phyloP scores from a whole-genome alignment of 1,140 invertebrate species.

The Drosophila repletoides region DNA sequence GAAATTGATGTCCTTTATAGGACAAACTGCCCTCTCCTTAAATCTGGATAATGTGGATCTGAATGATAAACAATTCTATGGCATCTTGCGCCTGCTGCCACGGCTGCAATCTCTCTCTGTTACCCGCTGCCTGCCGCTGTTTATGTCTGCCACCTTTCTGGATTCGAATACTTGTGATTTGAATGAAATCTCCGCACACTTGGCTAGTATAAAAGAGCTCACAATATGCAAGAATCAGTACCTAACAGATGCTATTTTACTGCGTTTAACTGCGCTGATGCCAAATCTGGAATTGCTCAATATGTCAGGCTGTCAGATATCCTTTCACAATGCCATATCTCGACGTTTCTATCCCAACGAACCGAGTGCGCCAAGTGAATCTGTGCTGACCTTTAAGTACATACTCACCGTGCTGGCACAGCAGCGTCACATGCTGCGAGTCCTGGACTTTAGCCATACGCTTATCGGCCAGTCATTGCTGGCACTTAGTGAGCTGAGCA shows the following conservation, averaged over 20 bases:
- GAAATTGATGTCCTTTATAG: conserved; percentile 82
- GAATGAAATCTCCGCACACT: conserved; percentile 82
- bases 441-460: conserved; percentile 86
- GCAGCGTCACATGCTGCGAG: conserved; percentile 84
- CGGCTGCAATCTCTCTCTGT: conserved; percentile 85
- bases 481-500: conserved; percentile 83
- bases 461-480: conserved; percentile 85
- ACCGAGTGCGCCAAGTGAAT: conserved; percentile 83
- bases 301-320: conserved; percentile 86
- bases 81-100: conserved; percentile 84
- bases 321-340: conserved; percentile 87
- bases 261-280: conserved; percentile 86
- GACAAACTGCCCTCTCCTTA: conserved; percentile 79
- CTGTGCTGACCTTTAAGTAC: conserved; percentile 88
- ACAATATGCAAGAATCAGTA: conserved; percentile 87
- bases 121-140: conserved; percentile 86
- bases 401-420: conserved; percentile 84
- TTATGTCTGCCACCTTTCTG: conserved; percentile 88
- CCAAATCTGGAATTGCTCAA: conserved; percentile 85
- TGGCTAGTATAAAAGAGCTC: conserved; percentile 85
- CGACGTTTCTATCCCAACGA: conserved; percentile 86
- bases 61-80: conserved; percentile 85
- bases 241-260: conserved; percentile 87
- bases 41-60: conserved; percentile 85
- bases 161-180: conserved; percentile 84